Base-by-base conservation (phyloP, 2,888 invertebrate genomes). In the Chrysolina haemoptera region DNA sequence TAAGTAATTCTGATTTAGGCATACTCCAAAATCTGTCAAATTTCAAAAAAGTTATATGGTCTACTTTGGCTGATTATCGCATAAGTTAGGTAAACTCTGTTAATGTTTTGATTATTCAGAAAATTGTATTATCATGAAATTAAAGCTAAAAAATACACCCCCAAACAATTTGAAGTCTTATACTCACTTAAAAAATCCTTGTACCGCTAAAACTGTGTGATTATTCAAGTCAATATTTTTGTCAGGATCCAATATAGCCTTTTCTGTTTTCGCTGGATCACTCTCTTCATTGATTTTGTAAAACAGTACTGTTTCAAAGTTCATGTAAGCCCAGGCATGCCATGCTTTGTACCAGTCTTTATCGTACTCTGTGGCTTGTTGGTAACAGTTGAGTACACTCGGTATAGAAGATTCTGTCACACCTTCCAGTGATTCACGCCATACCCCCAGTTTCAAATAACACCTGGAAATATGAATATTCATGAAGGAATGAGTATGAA, bases 321-420 rank as follows among this genome's bases (percentile, higher is more conserved):
- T 98, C 92, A 98, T 98, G 85, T 97, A 97, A 0, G 99, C 99
- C 93, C 96, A 98, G 0, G 97, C 94, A 88, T 99, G 99, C 98
- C 99, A 99, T 0, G 99, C 99, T 89, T 97, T 97, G 87, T 97
- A 97, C 97, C 98, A 99, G 68, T 93, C 92, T 0, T 93, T 91
- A 82, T 97, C 95, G 79, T 95, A 92, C 77, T 94, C 93, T 0
- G 96, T 96, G 0, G 98, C 96, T n/a, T 93, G 90, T 46, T 92
- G 90, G 86, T 96, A 98, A 85, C 94, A 95, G 65, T 92, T 90
- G n/a, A 96, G 85, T 43, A 93, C 93, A 64, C 92, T 90, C 0
- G 93, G 93, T 76, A 96, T 95, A 0, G 96, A 95, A 14, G 89
- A 88, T 82, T 95, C 94, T 76, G 93, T 94, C 67, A 96, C 92